Evolutionary conservation across 2,888 invertebrate species (phyloP), one percentile per base, ranked within the genome.

Genomic region (Agrilus cyanescens): DNA sequence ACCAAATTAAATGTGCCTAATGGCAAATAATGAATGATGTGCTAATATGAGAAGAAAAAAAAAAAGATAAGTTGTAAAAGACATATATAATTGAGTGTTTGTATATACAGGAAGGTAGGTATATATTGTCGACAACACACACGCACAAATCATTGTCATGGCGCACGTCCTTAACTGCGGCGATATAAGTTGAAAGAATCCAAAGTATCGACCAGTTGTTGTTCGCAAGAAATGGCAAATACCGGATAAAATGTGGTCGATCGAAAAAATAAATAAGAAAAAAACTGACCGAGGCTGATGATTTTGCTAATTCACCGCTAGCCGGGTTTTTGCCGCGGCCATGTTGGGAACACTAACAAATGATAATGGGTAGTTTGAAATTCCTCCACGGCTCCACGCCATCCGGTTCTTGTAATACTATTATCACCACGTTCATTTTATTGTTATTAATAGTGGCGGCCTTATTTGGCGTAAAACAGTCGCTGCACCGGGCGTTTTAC

Each of bases 341-440:
- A 47, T 46, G 47, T 47, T 47, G 47, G 43, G 44, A 50, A 49
- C 47, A 54, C 46, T 60, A 64, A 65, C 66, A 66, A 66, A 66
- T 66, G 65, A 65, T 66, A 66, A 66, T 66, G 62, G 63, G 57
- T 56, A 58, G 59, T 63, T 62, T 58, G 60, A 56, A 60, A 66
- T 66, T 64, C 64, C 60, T 62, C 56, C 59, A 59, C 61, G 62
- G 56, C 57, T 48, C 45, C 47, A 51, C 55, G 51, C 51, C 55
- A 56, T 58, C 60, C 57, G 55, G 57, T 62, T 63, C 62, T 53
- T 61, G 59, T 55, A 62, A 58, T 60, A 63, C 66, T 63, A 67
- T 67, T 67, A 67, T 65, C 64, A 63, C 62, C 66, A 67, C 66
- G 65, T 66, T 63, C 58, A 63, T 63, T 67, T 67, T 67, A 67